These are phyloP conservation scores for Epirrhoe tristata DNA, from an alignment of 2,888 invertebrate species.

Conservation along the genomic window DNA sequence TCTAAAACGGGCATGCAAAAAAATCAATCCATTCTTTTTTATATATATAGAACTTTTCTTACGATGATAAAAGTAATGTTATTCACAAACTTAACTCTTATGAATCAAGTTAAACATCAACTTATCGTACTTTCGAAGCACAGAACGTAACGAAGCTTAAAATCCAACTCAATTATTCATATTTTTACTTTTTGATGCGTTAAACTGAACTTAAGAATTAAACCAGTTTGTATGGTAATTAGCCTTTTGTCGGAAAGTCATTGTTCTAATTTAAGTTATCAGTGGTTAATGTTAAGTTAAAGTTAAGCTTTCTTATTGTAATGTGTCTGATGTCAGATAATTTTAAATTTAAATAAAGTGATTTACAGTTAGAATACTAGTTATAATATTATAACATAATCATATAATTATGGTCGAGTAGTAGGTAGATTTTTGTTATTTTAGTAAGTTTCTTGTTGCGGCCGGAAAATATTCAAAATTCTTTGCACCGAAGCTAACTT, in stretches of 20 bases:
- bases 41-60: not conserved
- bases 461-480: no score
- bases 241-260: constrained; percentile 64
- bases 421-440: no score
- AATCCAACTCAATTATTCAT: constrained; percentile 78
- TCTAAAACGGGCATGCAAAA: no score
- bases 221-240: constrained; percentile 75
- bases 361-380: constrained; percentile 5
- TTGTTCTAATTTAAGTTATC: constrained; percentile 58
- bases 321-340: constrained; percentile 14
- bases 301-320: constrained; percentile 32
- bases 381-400: not conserved
- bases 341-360: constrained; percentile 12
- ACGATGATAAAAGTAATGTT: not conserved
- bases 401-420: not conserved
- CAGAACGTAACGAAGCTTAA: constrained; percentile 78
- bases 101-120: constrained; percentile 27
- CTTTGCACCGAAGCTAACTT: no score
- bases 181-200: constrained; percentile 71
- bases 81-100: constrained; percentile 13
- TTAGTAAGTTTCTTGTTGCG: no score
- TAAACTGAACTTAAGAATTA: constrained; percentile 64
- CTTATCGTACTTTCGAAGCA: constrained; percentile 40
- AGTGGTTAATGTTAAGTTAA: constrained; percentile 30
- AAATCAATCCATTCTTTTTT: not conserved